Evolutionary conservation across 1,140 invertebrate species (phyloP), one percentile per base, ranked within the genome.

Genomic region (Hyphantria cunea): DNA sequence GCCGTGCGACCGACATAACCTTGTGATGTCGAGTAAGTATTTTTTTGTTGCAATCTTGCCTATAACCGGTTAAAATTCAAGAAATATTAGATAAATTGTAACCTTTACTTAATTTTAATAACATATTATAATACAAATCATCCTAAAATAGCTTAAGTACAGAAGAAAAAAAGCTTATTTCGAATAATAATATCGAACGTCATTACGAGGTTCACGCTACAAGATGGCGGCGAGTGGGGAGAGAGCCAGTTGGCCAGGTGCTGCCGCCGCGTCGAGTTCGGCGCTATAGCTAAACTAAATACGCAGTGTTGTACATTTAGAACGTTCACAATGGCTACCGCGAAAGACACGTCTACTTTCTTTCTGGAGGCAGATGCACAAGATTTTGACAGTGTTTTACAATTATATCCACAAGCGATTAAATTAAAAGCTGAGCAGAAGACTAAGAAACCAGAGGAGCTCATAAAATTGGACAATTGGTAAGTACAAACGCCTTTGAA

Each of bases 401-500:
- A 96, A 91, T 92, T 97, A 76, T 98, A 98, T 91, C 96, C 96
- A 66, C 94, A 97, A 92, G 97, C 96, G 64, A 92, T 98, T 47
- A 93, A 94, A 88, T 90, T 97, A 70, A 97, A 97, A 91, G 96
- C 97, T 52, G 95, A 97, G 91, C 93, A 93, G 82, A 96, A 96
- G 86, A 95, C 93, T 77, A 98, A 97, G 93, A 97, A 96, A 92
- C 96, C 96, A 48, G 96, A 97, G 89, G 97, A 98, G 92, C 93
- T 98, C 71, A 95, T 98, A 89, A 97, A 97, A 92, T 92, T 98
- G 89, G 97, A 98, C 92, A 96, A 97, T 86, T 98, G 97, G 97
- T 97, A 92, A 96, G 95, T 95, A 70, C 74, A 70, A 82, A 88
- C 80, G 84, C 82, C 84, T 89, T 86, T 86, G 75, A 74, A 78